phyloP scores from a whole-genome alignment of 2,113 vertebrate genomes.

The Noctilio leporinus region DNA sequence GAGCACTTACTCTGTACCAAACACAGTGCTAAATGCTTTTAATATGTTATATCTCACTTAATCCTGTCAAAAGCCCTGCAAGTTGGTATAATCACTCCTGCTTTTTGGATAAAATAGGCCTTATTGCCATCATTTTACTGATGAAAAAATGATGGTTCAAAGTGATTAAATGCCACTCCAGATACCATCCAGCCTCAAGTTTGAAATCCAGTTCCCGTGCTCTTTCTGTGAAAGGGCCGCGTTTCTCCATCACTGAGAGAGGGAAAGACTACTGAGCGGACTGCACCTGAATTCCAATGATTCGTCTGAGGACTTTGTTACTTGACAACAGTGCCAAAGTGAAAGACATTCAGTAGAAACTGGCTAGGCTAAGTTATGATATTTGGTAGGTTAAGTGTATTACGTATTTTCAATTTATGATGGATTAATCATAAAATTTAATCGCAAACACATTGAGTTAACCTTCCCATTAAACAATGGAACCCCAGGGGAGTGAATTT shows the following conservation, averaged over 20 bases:
- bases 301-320: not conserved
- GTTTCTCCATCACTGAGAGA: not conserved
- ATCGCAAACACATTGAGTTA: not conserved
- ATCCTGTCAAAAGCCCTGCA: not conserved
- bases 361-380: too few relatives aligned
- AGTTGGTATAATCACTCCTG: not conserved
- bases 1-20: not conserved
- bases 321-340: not conserved
- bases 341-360: not conserved
- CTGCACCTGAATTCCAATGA: not conserved
- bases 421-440: not conserved
- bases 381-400: not conserved
- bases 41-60: not conserved
- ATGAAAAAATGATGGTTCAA: not conserved
- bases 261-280: not conserved
- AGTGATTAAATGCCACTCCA: not conserved
- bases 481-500: not conserved
- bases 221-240: not conserved
- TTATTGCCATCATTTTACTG: not conserved
- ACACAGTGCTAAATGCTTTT: not conserved
- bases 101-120: not conserved
- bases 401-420: not conserved
- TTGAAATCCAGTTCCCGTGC: not conserved
- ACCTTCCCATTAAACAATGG: not conserved
- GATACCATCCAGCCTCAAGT: not conserved